Conservation (phyloP, 1,140 invertebrate genomes). For the Uloborus diversus region DNA sequence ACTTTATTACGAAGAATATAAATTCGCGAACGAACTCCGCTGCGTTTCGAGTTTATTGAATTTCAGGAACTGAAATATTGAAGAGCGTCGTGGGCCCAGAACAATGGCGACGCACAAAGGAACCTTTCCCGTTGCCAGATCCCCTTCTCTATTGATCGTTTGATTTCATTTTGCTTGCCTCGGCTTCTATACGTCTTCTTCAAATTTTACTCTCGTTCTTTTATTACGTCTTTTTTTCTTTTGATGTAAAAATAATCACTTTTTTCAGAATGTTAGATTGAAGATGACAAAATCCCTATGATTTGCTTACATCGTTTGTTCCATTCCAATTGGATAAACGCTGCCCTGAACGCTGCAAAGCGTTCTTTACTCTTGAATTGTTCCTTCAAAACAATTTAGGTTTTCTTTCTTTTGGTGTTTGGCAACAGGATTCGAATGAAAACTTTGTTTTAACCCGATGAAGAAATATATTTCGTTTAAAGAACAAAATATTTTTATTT, state of each 20-base stretch:
- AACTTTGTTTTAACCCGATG: constrained; percentile 22
- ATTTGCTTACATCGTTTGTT: constrained; percentile 55
- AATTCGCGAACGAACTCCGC: constrained; percentile 38
- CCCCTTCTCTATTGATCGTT: constrained; percentile 54
- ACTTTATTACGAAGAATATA: constrained; percentile 56
- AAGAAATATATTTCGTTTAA: constrained; percentile 20
- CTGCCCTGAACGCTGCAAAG: neutral
- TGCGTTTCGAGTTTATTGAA: constrained; percentile 40
- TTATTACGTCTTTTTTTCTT: constrained; percentile 14
- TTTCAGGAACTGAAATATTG: constrained; percentile 55
- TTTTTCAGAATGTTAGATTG: constrained; percentile 43
- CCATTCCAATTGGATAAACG: constrained; percentile 49
- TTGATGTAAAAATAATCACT: constrained; percentile 35
- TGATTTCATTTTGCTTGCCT: constrained; percentile 51
- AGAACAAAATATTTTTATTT: constrained; percentile 32
- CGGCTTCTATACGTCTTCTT: constrained; percentile 10
- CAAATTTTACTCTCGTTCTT: constrained; percentile 1
- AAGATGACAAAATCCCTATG: constrained; percentile 56
- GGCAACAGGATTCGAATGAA: neutral
- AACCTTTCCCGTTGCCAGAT: constrained; percentile 53
- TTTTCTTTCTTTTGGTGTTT: neutral
- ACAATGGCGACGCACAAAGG: constrained; percentile 56
- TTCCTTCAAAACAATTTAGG: constrained; percentile 39
- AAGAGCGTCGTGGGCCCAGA: constrained; percentile 54
- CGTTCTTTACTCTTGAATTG: constrained; percentile 21